Base-by-base conservation (phyloP, 1,140 invertebrate genomes). In the Drosophila novamexicana region DNA sequence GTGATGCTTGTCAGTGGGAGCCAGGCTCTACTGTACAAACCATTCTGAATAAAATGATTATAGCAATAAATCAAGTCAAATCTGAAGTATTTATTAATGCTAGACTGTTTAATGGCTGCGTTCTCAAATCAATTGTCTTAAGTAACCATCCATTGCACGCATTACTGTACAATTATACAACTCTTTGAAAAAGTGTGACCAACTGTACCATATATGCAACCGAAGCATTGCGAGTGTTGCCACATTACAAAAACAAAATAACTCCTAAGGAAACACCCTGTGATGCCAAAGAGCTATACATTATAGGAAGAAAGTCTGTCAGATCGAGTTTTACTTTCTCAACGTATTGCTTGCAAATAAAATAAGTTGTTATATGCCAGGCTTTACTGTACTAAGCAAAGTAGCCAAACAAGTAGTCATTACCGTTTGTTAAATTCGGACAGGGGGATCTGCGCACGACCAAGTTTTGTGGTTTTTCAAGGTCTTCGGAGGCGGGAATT, bases 401-500 rank as follows among this genome's bases (percentile, higher is more conserved):
- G 54, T n/a, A 18, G 18, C 39, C 32, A 14, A 57, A 32, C 39
- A 10, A 14, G 53, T 29, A 16, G 12, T 56, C 18, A 56, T 42
- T 50, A 50, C 22, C 22, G 18, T 16, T 52, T 36, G 12, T 34
- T 50, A 6, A 12, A 10, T 32, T 39, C 9, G 8, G 10, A 12
- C 4, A 29, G 12, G 12, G 49, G 12, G 12, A 29, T 29, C 22
- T 29, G 22, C 22, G 22, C 22, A 29, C 22, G 22, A 22, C 12
- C n/a, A 42, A 61, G 29, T 29, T 57, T 32, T 7, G 37, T 7
- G 37, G 59, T 18, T 37, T 61, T 62, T 71, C 68, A 71, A 65
- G 68, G 68, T 71, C 61, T 71, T 50, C 34, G 47, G 5, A 29
- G 50, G 7, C 14, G 50, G 34, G 59, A 64, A 70, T 64, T 70